A percentile compares a stretch with the other conserved stretches of the same genome.
These are phyloP conservation scores for Condylura cristata DNA, from an alignment of 2,113 vertebrate species.

Conservation along the genomic window DNA sequence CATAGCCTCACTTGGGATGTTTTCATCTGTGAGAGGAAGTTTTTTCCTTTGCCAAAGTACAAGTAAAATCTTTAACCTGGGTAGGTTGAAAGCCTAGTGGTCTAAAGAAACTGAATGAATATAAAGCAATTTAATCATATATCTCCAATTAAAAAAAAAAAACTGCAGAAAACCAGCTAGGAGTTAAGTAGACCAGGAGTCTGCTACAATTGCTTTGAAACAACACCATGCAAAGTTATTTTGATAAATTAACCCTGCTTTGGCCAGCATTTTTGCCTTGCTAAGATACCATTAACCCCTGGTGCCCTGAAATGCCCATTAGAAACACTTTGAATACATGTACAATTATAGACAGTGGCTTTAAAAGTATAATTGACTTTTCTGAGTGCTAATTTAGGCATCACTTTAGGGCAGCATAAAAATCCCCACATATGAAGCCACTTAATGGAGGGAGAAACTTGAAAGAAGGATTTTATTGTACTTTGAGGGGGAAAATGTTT, in stretches of 20 bases:
- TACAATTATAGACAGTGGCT: constrained; percentile 82
- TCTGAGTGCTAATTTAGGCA: constrained; percentile 80
- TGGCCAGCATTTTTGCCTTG: constrained; percentile 79
- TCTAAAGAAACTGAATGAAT: constrained; percentile 83
- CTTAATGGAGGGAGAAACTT: constrained; percentile 83
- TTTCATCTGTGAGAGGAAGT: not conserved
- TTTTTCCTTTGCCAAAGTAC: constrained; percentile 39
- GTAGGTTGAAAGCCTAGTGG: constrained; percentile 83
- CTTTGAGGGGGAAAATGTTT: constrained; percentile 71
- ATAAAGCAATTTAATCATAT: constrained; percentile 25
- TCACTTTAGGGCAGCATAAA: constrained; percentile 79
- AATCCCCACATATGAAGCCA: constrained; percentile 75
- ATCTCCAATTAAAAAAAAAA: constrained; percentile 37
- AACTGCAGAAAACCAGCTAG: not conserved
- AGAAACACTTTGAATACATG: constrained; percentile 81
- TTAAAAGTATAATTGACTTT: constrained; percentile 87
- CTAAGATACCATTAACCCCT: constrained; percentile 83
- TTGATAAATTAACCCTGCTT: constrained; percentile 84
- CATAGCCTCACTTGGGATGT: constrained; percentile 11
- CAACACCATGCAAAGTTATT: constrained; percentile 77
- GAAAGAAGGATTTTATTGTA: constrained; percentile 81
- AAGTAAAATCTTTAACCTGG: constrained; percentile 85
- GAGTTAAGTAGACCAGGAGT: constrained; percentile 52
- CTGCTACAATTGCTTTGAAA: constrained; percentile 56
- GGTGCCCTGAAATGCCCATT: constrained; percentile 82